Percentiles rank a stretch among this genome's conserved stretches.
These are phyloP conservation scores for Rotaria socialis DNA, from an alignment of 2,888 invertebrate species.

Conservation along the genomic window DNA sequence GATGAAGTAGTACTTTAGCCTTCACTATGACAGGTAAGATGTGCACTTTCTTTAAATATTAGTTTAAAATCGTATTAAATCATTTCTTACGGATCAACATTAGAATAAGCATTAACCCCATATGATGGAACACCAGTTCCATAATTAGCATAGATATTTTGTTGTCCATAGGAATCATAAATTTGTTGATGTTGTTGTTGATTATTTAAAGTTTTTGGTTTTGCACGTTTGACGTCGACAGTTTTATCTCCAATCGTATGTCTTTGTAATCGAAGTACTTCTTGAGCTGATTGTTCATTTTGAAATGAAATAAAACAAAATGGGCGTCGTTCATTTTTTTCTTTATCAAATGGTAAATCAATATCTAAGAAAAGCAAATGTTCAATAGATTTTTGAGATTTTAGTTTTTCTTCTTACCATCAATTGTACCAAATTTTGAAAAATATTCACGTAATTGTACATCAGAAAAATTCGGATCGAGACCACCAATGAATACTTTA, in stretches of 20 bases:
- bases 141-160: constrained; percentile 1
- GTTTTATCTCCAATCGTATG: constrained; percentile 33
- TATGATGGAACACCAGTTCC: neutral
- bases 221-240: constrained; percentile 36
- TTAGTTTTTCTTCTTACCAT: neutral
- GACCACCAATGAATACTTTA: constrained; percentile 38
- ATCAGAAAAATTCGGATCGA: constrained; percentile 35
- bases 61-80: neutral
- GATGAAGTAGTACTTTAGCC: no score
- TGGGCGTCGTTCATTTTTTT: constrained; percentile 36
- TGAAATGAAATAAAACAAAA: constrained; percentile 37
- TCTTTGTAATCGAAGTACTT: constrained; percentile 15
- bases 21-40: no score
- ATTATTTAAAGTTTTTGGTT: constrained; percentile 28
- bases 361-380: neutral
- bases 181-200: constrained; percentile 30
- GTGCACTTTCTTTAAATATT: no score
- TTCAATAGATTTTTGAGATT: no score
- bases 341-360: constrained; percentile 37
- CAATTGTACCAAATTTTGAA: constrained; percentile 14
- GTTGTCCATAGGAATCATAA: constrained; percentile 28
- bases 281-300: constrained; percentile 34
- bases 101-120: neutral
- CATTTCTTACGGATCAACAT: neutral
- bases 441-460: constrained; percentile 10